Evolutionary conservation across 2,888 invertebrate genomes (phyloP).

Genomic region (Cataglyphis cursor): DNA sequence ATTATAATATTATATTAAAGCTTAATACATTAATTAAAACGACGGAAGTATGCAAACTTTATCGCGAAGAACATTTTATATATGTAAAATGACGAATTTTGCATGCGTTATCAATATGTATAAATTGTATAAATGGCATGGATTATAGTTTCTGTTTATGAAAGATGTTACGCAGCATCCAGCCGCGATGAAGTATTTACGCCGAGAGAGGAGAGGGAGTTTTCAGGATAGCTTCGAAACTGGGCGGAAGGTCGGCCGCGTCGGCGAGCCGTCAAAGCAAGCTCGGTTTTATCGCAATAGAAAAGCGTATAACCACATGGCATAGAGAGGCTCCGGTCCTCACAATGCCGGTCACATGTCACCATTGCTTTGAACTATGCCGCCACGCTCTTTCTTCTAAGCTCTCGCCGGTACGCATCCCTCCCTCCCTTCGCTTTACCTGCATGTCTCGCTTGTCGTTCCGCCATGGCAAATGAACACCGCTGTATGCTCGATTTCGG

Average conservation of each 20-base stretch:
- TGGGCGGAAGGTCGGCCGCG: conserved; percentile 57
- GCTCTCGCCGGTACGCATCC: conserved; percentile 67
- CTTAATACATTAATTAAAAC: no score
- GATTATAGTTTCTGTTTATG: conserved; percentile 2
- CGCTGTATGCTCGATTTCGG: conserved; percentile 71
- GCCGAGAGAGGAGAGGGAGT: conserved; percentile 58
- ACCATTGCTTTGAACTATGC: conserved; percentile 82
- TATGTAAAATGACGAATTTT: not conserved
- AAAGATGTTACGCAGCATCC: conserved; percentile 21
- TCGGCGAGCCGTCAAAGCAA: conserved; percentile 79
- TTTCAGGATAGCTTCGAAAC: conserved; percentile 66
- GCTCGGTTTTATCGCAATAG: conserved; percentile 78
- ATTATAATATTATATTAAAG: no score
- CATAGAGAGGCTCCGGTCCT: conserved; percentile 72
- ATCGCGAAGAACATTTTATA: no score
- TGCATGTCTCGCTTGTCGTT: conserved; percentile 39
- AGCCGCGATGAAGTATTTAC: conserved; percentile 37
- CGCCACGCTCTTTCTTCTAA: conserved; percentile 80
- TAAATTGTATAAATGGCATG: not conserved
- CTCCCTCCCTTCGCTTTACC: conserved; percentile 60
- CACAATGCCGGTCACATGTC: conserved; percentile 84
- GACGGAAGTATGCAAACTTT: no score
- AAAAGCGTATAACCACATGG: conserved; percentile 79
- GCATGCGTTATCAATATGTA: not conserved
- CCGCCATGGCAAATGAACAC: conserved; percentile 70